Evolutionary conservation across 2,888 invertebrate genomes (phyloP), one percentile per base, ranked within the genome.

Genomic region (Athalia rosae): DNA sequence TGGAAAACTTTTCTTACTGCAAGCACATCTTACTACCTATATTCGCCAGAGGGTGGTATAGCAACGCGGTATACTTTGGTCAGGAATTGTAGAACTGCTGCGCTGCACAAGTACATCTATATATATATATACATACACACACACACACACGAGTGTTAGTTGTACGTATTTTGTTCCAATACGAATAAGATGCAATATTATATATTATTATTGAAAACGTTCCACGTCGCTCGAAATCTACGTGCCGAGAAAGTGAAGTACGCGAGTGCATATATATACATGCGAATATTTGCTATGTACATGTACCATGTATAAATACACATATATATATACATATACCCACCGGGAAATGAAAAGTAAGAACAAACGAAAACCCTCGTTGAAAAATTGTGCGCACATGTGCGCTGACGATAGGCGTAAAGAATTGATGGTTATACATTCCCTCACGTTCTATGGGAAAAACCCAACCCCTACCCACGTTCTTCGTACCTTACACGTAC

Each of bases 321-420:
- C 13, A 4, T n/a, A 58, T 1, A 58, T 58, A 58, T n/a, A 6
- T 3, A 4, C 28, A 41, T 11, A 41, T 7, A 62, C 28, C 28
- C 28, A 2, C 0, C 28, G 53, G 53, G 53, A 9, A 8, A 56
- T 56, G 66, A 78, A 67, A 74, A 59, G 66, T 59, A 77, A 79
- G 71, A 77, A 78, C 48, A 76, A 78, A 77, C 43, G 53, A 13
- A 43, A 56, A 64, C 41, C 78, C 67, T 71, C 66, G 76, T 80
- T 81, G 81, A 85, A 81, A 83, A 83, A 83, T 85, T 80, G 83
- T 80, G 76, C 66, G 81, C 79, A 79, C 81, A 81, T 81, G 81
- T 81, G 77, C 77, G 9, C 7, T n/a, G 13, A 66, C 43, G 69
- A 41, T 9, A 41, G 4, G 15, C 41, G 53, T 43, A 7, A 15